Evolutionary conservation across 2,888 invertebrate genomes (phyloP).

Genomic region (Archips xylosteana): DNA sequence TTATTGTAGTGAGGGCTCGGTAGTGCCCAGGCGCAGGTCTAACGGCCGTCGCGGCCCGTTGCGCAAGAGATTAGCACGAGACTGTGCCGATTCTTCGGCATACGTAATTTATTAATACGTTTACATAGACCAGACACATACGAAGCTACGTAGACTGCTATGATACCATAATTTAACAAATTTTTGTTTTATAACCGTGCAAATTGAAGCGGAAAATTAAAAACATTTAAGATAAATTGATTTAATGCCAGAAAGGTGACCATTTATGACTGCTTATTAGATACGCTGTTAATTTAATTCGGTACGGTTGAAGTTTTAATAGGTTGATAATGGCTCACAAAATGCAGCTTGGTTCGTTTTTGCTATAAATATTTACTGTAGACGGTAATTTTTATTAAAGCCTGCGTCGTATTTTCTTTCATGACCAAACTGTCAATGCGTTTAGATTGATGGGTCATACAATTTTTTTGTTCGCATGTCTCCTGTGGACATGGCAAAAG

Average conservation of each 20-base stretch:
- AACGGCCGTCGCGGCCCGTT: slow-evolving; percentile 68
- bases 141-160: background rate
- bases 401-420: too few relatives aligned
- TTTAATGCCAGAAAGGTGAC: background rate
- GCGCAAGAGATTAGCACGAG: slow-evolving; percentile 77
- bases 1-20: slow-evolving; percentile 28
- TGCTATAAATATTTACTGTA: too few relatives aligned
- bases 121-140: slow-evolving; percentile 55
- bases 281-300: background rate
- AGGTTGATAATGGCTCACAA: background rate
- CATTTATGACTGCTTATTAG: background rate
- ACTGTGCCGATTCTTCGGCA: slow-evolving; percentile 75
- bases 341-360: too few relatives aligned
- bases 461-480: too few relatives aligned
- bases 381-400: too few relatives aligned
- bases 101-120: slow-evolving; percentile 81
- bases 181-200: background rate
- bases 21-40: slow-evolving; percentile 40
- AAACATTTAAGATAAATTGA: background rate
- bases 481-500: too few relatives aligned
- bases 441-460: background rate
- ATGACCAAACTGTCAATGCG: background rate
- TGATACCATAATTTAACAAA: background rate
- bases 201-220: slow-evolving; percentile 15
- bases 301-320: slow-evolving; percentile 2